Evolutionary conservation across 2,113 vertebrate species (phyloP).

Genomic region (Gorsachius goisagi): DNA sequence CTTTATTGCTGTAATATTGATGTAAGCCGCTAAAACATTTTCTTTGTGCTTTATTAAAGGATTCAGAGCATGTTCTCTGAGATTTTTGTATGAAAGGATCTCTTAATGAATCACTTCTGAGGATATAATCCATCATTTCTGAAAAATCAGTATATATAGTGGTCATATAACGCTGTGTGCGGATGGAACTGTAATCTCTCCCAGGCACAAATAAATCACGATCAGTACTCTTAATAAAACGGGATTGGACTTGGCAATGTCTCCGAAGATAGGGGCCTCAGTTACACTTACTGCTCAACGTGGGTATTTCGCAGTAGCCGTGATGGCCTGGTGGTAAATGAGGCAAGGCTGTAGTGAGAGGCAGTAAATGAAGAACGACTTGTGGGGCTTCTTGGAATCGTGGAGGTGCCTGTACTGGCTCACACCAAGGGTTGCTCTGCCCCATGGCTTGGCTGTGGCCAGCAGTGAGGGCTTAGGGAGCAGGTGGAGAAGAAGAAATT

Average conservation of each 20-base stretch:
- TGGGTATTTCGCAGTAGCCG: rapidly evolving
- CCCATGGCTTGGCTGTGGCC: not conserved
- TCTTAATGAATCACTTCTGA: not conserved
- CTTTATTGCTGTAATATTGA: not conserved
- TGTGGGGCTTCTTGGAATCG: rapidly evolving
- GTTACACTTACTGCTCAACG: not conserved
- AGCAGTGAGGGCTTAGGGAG: not conserved
- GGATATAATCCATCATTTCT: not conserved
- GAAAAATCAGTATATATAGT: not conserved
- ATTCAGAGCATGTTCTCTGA: not conserved
- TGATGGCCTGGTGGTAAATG: rapidly evolving
- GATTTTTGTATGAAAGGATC: not conserved
- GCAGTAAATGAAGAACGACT: not conserved
- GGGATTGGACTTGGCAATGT: not conserved
- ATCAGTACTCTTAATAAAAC: not conserved
- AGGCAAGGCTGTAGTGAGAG: not conserved
- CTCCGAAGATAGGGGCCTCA: not conserved
- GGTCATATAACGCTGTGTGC: not conserved
- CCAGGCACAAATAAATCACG: not conserved
- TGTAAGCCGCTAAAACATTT: not conserved
- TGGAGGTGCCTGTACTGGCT: too few species aligned
- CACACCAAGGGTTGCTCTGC: not conserved
- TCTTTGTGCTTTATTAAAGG: not conserved
- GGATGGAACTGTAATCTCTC: not conserved
- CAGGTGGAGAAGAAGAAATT: too few species aligned